Conservation (phyloP, 2,888 invertebrate genomes). For the Trachelus troglodyta region DNA sequence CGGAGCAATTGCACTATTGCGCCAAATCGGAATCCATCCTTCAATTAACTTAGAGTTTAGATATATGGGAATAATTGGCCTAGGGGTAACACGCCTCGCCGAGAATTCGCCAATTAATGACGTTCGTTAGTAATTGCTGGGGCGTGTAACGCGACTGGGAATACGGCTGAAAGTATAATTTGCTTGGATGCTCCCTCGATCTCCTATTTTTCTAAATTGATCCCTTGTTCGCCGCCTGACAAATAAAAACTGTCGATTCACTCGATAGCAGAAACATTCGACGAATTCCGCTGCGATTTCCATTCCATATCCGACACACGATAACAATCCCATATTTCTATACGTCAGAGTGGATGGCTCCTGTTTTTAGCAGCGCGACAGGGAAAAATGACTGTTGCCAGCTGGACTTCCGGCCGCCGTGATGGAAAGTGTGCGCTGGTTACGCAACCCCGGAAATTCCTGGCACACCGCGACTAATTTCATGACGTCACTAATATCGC, state of each 20-base stretch:
- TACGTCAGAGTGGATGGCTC: not conserved
- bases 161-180: not conserved
- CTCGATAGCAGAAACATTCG: not conserved
- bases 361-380: not conserved
- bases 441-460: constrained; percentile 35
- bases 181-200: not conserved
- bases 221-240: not conserved
- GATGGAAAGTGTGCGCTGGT: constrained; percentile 10
- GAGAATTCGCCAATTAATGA: not conserved
- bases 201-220: not conserved
- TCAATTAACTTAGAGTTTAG: not conserved
- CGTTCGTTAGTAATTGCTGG: not conserved
- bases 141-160: not conserved
- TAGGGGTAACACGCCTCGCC: not conserved
- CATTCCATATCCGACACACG: not conserved
- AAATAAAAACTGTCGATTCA: not conserved
- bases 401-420: not conserved
- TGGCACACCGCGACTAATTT: constrained; percentile 32
- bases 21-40: not conserved
- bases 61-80: not conserved
- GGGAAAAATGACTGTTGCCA: not conserved
- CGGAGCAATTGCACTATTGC: not conserved
- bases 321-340: not conserved
- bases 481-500: constrained; percentile 28
- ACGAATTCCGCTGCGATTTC: not conserved